Evolutionary conservation across 2,113 vertebrate genomes (phyloP).

Genomic region (Emberiza fucata): DNA sequence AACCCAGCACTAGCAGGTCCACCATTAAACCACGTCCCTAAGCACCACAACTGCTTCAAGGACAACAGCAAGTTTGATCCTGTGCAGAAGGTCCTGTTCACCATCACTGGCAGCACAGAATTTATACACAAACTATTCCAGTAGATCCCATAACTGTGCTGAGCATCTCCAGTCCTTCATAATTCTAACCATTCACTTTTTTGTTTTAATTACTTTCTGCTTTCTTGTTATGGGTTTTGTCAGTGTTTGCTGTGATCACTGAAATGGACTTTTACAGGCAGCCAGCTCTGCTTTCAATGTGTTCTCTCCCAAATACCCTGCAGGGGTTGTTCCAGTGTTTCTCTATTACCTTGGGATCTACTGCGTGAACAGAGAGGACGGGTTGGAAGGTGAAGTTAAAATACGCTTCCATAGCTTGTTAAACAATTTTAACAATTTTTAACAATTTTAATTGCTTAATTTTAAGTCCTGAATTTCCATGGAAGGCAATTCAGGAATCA

Average conservation of each 20-base stretch:
- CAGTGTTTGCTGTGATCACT: not conserved
- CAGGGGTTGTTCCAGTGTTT: not conserved
- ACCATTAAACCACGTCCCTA: not conserved
- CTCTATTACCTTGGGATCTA: not conserved
- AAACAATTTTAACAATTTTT: not conserved
- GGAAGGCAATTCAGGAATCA: not conserved
- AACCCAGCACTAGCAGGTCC: not conserved
- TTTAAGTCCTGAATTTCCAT: not conserved
- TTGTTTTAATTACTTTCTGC: not conserved
- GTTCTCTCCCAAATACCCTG: not conserved
- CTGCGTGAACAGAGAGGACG: not conserved
- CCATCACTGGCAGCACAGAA: not conserved
- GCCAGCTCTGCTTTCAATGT: not conserved
- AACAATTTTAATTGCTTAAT: not conserved
- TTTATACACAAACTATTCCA: not conserved
- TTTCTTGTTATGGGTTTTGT: not conserved
- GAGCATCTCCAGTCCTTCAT: not conserved
- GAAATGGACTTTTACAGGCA: not conserved
- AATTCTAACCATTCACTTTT: not conserved
- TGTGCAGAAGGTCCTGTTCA: not conserved
- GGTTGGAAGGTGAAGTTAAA: not conserved
- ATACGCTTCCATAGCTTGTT: not conserved
- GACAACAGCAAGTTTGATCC: not conserved
- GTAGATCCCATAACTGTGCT: not conserved
- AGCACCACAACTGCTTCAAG: not conserved